Evolutionary conservation across 2,113 vertebrate genomes (phyloP).

Genomic region (Mastomys natalensis): DNA sequence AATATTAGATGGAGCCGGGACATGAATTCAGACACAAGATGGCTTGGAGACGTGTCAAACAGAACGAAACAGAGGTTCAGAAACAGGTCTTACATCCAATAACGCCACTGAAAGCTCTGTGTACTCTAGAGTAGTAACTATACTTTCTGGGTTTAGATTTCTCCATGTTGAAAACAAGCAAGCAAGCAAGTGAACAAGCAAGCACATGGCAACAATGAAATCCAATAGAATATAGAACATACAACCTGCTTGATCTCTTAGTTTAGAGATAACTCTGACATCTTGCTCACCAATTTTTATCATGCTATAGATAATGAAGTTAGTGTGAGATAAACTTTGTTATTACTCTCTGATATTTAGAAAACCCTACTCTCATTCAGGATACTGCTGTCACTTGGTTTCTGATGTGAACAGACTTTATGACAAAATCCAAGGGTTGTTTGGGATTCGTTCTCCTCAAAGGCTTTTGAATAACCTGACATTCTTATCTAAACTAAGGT

Average conservation of each 20-base stretch:
- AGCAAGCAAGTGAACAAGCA: not conserved
- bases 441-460: not conserved
- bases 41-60: not conserved
- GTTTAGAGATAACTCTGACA: not conserved
- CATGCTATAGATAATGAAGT: not conserved
- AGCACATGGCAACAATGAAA: not conserved
- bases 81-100: not conserved
- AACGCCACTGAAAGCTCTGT: not conserved
- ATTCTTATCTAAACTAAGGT: not conserved
- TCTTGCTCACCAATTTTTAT: constrained; percentile 16
- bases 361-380: not conserved
- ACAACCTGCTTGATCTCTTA: not conserved
- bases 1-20: not conserved
- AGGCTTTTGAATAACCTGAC: not conserved
- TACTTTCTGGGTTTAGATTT: not conserved
- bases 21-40: not conserved
- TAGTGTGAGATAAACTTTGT: not conserved
- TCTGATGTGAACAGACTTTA: not conserved
- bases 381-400: not conserved
- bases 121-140: not conserved
- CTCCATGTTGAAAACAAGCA: not conserved
- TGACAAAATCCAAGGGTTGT: not conserved
- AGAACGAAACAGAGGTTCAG: not conserved
- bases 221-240: not conserved
- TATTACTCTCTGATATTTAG: not conserved